A percentile compares a stretch with the other conserved stretches of the same genome.
Evolutionary conservation across 2,888 invertebrate species (phyloP).

Genomic region (Leucoma salicis): DNA sequence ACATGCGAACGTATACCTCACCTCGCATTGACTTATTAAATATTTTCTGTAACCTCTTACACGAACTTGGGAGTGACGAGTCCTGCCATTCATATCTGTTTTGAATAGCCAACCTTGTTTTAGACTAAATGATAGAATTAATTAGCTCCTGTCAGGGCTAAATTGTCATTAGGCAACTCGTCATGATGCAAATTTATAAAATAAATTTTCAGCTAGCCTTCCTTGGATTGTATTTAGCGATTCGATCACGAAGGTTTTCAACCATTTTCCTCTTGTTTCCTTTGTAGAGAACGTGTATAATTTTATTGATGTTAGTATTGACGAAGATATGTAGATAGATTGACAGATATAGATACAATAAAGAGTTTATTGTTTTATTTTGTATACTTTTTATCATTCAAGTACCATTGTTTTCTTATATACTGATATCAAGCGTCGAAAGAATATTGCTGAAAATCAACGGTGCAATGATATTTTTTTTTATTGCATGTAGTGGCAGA

Average conservation of each 20-base stretch:
- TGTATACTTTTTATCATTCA: no score
- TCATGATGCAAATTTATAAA: not conserved
- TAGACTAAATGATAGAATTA: slow-evolving; percentile 19
- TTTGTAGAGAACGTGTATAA: no score
- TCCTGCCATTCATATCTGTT: slow-evolving; percentile 18
- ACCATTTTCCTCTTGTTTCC: slow-evolving; percentile 2
- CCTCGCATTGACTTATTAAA: slow-evolving; percentile 7
- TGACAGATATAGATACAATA: no score
- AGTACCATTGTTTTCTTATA: no score
- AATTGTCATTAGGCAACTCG: slow-evolving; percentile 4
- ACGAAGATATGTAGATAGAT: no score
- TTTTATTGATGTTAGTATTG: no score
- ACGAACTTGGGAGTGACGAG: slow-evolving; percentile 4
- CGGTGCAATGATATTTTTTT: no score
- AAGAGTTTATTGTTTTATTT: no score
- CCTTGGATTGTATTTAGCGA: not conserved
- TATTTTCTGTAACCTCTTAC: slow-evolving; percentile 15
- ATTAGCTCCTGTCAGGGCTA: slow-evolving; percentile 14
- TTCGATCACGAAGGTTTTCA: not conserved
- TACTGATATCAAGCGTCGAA: no score
- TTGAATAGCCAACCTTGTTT: slow-evolving; percentile 27
- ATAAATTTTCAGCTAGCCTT: slow-evolving; percentile 2
- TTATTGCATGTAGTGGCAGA: no score
- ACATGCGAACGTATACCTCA: not conserved
- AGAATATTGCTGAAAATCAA: no score